These are phyloP conservation scores for Junonia oenone DNA, from an alignment of 2,888 invertebrate genomes.

Conservation along the genomic window DNA sequence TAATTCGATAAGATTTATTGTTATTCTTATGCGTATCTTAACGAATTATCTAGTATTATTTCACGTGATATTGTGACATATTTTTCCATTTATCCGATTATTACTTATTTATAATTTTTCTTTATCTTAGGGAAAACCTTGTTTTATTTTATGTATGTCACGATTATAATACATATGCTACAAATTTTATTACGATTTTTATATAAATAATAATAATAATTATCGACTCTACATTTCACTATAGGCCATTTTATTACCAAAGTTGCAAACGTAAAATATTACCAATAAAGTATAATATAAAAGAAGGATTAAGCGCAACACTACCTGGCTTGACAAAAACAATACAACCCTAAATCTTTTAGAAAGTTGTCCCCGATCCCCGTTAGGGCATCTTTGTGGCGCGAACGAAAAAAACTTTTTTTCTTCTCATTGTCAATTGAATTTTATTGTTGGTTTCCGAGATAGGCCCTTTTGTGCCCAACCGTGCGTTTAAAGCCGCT, in stretches of 20 bases:
- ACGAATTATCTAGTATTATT: background rate
- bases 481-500: constrained; percentile 74
- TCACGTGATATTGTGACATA: no score
- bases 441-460: constrained; percentile 77
- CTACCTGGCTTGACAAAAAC: constrained; percentile 56
- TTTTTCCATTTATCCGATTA: no score
- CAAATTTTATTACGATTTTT: no score
- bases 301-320: constrained; percentile 46
- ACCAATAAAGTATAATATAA: constrained; percentile 17
- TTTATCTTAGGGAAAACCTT: no score
- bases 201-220: no score
- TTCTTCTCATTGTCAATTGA: constrained; percentile 73
- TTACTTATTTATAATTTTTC: no score
- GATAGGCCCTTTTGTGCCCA: constrained; percentile 72
- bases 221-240: background rate
- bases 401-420: constrained; percentile 43
- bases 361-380: constrained; percentile 60
- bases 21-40: background rate
- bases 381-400: constrained; percentile 68
- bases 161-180: no score
- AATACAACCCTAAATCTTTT: constrained; percentile 63
- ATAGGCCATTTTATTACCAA: background rate
- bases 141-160: background rate
- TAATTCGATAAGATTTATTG: background rate
- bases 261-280: background rate